Evolutionary conservation across 2,888 invertebrate species (phyloP), one percentile per base, ranked within the genome.

Genomic region (Vesta saturnalis): DNA sequence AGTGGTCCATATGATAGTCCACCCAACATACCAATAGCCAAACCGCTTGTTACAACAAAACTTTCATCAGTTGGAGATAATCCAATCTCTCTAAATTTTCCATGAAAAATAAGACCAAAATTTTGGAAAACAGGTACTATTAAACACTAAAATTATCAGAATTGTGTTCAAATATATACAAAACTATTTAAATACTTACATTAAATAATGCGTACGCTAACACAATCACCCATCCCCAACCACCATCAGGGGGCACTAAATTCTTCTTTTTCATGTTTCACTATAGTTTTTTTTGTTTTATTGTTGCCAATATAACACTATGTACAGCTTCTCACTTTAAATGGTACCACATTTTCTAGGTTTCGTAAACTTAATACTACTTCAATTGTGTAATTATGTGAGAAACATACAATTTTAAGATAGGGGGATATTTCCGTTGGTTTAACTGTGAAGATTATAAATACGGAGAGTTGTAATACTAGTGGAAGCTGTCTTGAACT

Each of bases 71-170:
- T 89, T 0, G 88, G 88, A 12, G 87, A 84, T 64, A 92, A 82
- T 3, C 86, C 86, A 1, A 89, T 83, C 3, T 85, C 84, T 1
- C 80, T 81, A 74, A 91, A 90, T 2, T 87, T 87, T 75, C 89
- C 88, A 84, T 89, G 89, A 77, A 90, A 90, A 21, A 92, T 84
- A 60, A 92, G 84, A n/a, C 89, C 90, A 74, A 91, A 91, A 60
- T 87, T 87, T 76, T 90, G 88, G 67, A 91, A 85, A 14, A 90
- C 83, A 4, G 81, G 80, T 10, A 80, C 74, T 19, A 76, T 70
- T 12, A 82, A 70, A 43, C 80, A 76, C 81, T 82, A 66, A 55
- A 79, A 80, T 57, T 59, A 1, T 14, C n/a, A 1, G n/a, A 39
- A 39, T 39, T 39, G 2, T 39, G 39, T 39, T 39, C n/a, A n/a